Base-by-base conservation (phyloP, 2,797 vertebrate species). In the Lepus townsendii region DNA sequence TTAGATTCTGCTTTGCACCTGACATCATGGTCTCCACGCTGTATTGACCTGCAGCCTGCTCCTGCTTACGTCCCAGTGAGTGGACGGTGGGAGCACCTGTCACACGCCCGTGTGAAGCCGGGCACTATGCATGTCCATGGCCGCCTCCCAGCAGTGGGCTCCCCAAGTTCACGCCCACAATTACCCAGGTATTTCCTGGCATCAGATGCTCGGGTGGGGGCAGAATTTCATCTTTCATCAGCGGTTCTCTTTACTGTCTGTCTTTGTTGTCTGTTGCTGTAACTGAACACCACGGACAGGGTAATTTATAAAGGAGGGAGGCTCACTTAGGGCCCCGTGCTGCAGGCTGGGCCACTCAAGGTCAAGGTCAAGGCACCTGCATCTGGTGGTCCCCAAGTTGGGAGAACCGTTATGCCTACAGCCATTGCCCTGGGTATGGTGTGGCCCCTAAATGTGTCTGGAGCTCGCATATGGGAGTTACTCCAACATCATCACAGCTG, bases 141-240 rank as follows among this genome's bases (percentile, higher is more conserved):
- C 2, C 0, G 77, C 24, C 38, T 57, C 30, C 50, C 19, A 38
- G 11, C 50, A 50, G n/a, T 77, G 20, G 83, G 60, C 22, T 66
- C 42, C 52, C 26, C 0, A 3, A 42, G 11, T 52, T 7, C 32
- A n/a, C 0, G 1, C 20, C n/a, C 77, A 5, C 6, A 0, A n/a
- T 62, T 57, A 50, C 60, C 73, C 83, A 76, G 26, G 24, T 9
- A 35, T 20, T 38, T 68, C 66, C 26, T 19, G 24, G 65, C 35
- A 7, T 11, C 38, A 6, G 27, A 5, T 54, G 20, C 42, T 71
- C 20, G 22, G 38, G n/a, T 1, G 30, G 6, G 1, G 17, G 27
- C 22, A 22, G 26, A 19, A 22, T 52, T 68, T 19, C 32, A 10
- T 14, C 32, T 71, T 73, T 27, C 3, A 0, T 76, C 11, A 57